phyloP scores from a whole-genome alignment of 2,113 vertebrate genomes.

The Callaeas wilsoni region DNA sequence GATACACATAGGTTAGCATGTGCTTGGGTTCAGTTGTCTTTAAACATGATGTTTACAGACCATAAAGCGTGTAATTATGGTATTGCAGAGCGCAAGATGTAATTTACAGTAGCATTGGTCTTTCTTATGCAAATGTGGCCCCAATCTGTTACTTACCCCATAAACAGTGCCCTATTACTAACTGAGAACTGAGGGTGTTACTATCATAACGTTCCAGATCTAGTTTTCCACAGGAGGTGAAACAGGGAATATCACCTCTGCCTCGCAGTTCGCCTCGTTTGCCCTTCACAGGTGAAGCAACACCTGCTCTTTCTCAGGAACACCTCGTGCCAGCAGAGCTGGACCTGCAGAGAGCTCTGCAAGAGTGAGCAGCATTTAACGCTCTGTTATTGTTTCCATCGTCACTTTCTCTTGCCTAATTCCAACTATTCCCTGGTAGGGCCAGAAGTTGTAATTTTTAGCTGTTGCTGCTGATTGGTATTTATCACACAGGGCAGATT shows the following conservation, averaged over 20 bases:
- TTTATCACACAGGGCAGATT: neutral
- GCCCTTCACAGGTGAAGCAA: neutral
- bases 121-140: constrained; percentile 11
- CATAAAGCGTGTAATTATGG: neutral
- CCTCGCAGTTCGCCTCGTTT: neutral
- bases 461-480: neutral
- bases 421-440: neutral
- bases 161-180: neutral
- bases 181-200: neutral
- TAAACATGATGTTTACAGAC: neutral
- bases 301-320: neutral
- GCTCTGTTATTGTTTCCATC: neutral
- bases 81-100: neutral
- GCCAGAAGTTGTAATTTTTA: neutral
- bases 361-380: neutral
- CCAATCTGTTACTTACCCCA: neutral
- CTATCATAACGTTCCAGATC: neutral
- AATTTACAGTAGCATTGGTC: neutral
- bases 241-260: neutral
- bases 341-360: neutral
- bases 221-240: neutral
- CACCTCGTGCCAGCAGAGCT: neutral
- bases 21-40: neutral
- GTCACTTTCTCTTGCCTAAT: neutral
- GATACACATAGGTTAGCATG: neutral